Base-by-base conservation (phyloP, 2,888 invertebrate genomes). In the Netelia virgata region DNA sequence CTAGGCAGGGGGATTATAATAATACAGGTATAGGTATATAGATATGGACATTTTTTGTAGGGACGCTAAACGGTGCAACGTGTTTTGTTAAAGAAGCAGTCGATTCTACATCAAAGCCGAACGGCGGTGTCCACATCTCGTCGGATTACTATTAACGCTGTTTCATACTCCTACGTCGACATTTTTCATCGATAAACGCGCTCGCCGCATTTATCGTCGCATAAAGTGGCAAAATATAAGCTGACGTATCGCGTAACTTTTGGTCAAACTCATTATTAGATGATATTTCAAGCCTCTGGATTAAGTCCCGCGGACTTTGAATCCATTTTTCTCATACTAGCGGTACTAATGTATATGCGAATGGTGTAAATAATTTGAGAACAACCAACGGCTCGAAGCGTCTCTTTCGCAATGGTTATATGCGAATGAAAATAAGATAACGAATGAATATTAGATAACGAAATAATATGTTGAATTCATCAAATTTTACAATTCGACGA, bases 131-230 rank as follows among this genome's bases (percentile, higher is more conserved):
- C 74, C 82, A 82, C 78, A 84, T 78, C 82, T 84, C 84, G 69
- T 82, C 82, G 83, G 86, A 86, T 86, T 86, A 86, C 82, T 86
- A 85, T 86, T 86, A 86, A 83, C 82, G 74, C 85, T 77, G 85
- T 86, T 86, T 85, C 84, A 82, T 82, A 18, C 55, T 66, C 18
- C 36, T 61, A 64, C 59, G 57, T 50, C 11, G 59, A 83, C 78
- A 84, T 84, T 84, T 84, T 84, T 84, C 84, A 84, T 84, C 77
- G 76, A 70, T 28, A 72, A 72, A 77, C 72, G 16, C 43, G 57
- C 61, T 23, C 64, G 57, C 28, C 64, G 57, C 28, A 23, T 59
- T 36, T 50, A 61, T 18, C 41, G 57, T 36, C 36, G 70, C 72
- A 84, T 72, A 68, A 74, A 78, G 61, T 43, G 53, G 72, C 73